Percentiles rank a stretch among this genome's conserved stretches.
phyloP scores from a whole-genome alignment of 2,113 vertebrate species.

The Megalops atlanticus region DNA sequence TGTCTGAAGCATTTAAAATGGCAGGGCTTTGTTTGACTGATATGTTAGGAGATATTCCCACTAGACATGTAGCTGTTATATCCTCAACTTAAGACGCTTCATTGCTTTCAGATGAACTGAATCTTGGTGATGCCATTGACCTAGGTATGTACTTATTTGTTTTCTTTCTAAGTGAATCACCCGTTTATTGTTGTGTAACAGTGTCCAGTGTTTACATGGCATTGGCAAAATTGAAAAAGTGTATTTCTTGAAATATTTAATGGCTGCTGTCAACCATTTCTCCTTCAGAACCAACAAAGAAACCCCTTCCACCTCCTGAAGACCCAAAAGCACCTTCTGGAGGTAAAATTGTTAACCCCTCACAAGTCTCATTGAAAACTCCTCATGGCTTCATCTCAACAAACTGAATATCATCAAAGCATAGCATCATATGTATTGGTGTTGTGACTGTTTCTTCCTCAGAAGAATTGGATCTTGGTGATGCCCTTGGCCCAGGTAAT shows the following conservation, averaged over 20 bases:
- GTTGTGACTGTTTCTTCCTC: not conserved
- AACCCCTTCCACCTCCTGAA: not conserved
- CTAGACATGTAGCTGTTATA: no score
- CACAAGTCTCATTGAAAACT: not conserved
- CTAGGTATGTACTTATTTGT: constrained; percentile 24
- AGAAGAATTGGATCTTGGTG: constrained; percentile 37
- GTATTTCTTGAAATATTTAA: not conserved
- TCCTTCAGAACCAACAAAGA: not conserved
- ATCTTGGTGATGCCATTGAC: constrained; percentile 33
- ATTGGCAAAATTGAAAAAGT: not conserved
- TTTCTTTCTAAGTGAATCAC: not conserved
- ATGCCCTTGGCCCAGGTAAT: constrained; percentile 49
- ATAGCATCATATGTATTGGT: not conserved
- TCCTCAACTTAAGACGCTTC: not conserved
- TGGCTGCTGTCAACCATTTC: not conserved
- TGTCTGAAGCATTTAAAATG: no score
- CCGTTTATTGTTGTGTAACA: not conserved
- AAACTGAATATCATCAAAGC: not conserved
- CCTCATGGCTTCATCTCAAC: not conserved
- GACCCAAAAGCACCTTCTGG: constrained; percentile 30
- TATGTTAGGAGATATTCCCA: not conserved
- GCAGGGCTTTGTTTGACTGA: not conserved
- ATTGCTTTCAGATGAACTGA: constrained; percentile 5
- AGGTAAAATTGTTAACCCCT: constrained; percentile 8
- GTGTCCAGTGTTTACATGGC: not conserved